Percentiles rank a stretch among this genome's conserved stretches.
Evolutionary conservation across 2,113 vertebrate species (phyloP).

Genomic region (Chionodraco myersi): DNA sequence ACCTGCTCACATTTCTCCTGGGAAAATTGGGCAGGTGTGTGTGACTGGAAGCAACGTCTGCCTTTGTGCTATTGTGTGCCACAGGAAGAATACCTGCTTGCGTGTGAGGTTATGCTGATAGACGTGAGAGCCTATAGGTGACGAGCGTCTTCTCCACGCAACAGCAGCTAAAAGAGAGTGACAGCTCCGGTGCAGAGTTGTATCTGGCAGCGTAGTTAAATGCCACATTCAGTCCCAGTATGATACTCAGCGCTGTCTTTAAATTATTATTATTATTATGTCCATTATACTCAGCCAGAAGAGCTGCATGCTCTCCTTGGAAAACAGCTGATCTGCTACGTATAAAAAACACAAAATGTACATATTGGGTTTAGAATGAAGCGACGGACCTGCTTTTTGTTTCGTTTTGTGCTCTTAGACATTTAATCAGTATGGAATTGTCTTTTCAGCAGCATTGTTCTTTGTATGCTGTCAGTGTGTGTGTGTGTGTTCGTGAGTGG

Average conservation of each 20-base stretch:
- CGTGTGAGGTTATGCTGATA: constrained; percentile 27
- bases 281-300: background rate
- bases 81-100: constrained; percentile 18
- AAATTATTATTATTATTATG: background rate
- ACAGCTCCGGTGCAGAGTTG: constrained; percentile 17
- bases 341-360: too few relatives aligned
- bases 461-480: constrained; percentile 39
- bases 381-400: background rate
- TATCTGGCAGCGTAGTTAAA: background rate
- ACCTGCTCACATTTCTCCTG: constrained; percentile 52
- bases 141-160: constrained; percentile 22
- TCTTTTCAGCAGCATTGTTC: constrained; percentile 31
- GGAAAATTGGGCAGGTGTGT: constrained; percentile 59
- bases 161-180: constrained; percentile 16
- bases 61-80: constrained; percentile 27
- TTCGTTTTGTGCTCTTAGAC: background rate
- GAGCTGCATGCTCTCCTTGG: background rate
- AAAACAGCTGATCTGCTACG: background rate
- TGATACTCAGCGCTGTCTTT: background rate
- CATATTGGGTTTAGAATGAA: background rate
- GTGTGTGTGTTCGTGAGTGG: constrained; percentile 3
- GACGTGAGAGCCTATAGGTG: constrained; percentile 45
- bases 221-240: constrained; percentile 9
- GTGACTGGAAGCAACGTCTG: constrained; percentile 33
- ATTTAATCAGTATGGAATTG: constrained; percentile 1